phyloP scores from a whole-genome alignment of 1,140 invertebrate genomes.

The Rhopalosiphum padi region DNA sequence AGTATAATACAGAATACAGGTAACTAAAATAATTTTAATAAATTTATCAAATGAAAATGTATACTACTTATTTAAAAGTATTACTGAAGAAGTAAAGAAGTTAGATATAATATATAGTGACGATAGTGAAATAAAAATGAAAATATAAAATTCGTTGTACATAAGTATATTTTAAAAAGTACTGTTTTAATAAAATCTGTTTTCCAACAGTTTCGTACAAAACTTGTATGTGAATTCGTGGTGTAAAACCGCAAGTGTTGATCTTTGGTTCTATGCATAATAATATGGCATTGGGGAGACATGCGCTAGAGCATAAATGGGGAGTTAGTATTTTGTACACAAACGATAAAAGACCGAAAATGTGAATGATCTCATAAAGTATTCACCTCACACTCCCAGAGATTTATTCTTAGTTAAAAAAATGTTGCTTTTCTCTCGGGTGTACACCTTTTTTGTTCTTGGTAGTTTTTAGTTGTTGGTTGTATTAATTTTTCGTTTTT shows the following conservation, averaged over 20 bases:
- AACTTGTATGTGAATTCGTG: not conserved
- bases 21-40: not conserved
- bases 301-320: not conserved
- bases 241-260: constrained; percentile 24
- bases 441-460: constrained; percentile 15
- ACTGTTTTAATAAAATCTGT: constrained; percentile 11
- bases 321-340: not conserved
- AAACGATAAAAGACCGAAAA: constrained; percentile 35
- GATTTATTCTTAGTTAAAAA: constrained; percentile 51
- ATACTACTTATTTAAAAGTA: not conserved
- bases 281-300: not conserved
- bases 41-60: not conserved
- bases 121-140: not conserved
- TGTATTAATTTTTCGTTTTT: not conserved
- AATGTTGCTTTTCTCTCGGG: constrained; percentile 25
- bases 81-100: not conserved
- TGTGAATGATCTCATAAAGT: constrained; percentile 42
- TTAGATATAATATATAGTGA: not conserved
- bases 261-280: constrained; percentile 42
- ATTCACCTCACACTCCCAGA: constrained; percentile 20
- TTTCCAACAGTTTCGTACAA: not conserved
- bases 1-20: not conserved
- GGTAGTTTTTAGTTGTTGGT: not conserved
- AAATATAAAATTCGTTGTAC: not conserved
- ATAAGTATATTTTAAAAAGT: not conserved